Evolutionary conservation across 2,113 vertebrate genomes (phyloP).

Genomic region (Syngnathus floridae): DNA sequence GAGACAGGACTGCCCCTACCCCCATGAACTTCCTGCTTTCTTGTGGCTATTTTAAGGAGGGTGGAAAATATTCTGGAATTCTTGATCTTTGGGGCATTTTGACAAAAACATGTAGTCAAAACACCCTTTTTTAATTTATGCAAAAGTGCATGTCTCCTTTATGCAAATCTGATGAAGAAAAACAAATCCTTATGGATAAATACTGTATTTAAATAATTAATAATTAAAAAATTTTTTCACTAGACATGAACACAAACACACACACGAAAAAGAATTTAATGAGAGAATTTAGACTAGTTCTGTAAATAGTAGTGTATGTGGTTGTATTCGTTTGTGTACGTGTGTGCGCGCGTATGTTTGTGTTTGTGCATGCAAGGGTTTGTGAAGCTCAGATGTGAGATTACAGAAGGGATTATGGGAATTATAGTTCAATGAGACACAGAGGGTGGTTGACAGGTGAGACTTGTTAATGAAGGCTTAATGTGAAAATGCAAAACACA

Average conservation of each 20-base stretch:
- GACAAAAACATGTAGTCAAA: too few relatives aligned
- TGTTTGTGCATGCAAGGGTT: constrained; percentile 12
- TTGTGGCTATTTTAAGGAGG: too few relatives aligned
- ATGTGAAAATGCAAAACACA: constrained; percentile 9
- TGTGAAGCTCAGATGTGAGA: constrained; percentile 35
- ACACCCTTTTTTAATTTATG: too few relatives aligned
- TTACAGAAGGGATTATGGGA: constrained; percentile 29
- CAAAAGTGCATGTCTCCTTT: too few relatives aligned
- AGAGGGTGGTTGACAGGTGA: constrained; percentile 40
- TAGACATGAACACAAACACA: background rate
- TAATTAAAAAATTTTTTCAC: background rate
- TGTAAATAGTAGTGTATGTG: background rate
- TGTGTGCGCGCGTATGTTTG: constrained; percentile 3
- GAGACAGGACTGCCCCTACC: too few relatives aligned
- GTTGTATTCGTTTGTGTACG: background rate
- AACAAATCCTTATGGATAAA: too few relatives aligned
- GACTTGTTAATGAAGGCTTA: constrained; percentile 41
- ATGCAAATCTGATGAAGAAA: too few relatives aligned
- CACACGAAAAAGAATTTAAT: background rate
- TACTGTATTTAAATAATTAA: background rate
- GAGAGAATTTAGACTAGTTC: background rate
- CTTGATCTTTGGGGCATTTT: too few relatives aligned
- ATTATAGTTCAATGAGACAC: constrained; percentile 33
- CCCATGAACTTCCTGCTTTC: too few relatives aligned
- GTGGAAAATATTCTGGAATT: too few relatives aligned